Percentiles rank a stretch among this genome's conserved stretches.
Evolutionary conservation across 1,140 invertebrate genomes (phyloP).

Genomic region (Aphaenogaster rudis): DNA sequence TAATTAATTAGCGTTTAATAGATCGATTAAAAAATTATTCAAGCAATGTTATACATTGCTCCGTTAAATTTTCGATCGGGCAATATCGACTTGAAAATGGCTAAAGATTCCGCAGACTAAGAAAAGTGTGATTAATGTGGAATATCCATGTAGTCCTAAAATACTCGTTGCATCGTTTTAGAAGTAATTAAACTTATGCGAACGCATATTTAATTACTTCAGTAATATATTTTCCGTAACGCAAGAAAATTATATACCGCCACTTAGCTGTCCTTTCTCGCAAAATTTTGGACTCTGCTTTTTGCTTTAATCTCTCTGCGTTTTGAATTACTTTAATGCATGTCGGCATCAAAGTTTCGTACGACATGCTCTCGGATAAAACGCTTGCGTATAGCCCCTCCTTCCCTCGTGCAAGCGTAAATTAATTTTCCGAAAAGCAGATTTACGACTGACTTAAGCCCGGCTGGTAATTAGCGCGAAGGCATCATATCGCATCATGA

Average conservation of each 20-base stretch:
- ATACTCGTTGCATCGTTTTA: background rate
- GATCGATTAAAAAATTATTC: background rate
- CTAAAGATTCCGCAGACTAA: background rate
- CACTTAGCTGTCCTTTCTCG: background rate
- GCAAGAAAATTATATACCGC: background rate
- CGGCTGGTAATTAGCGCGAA: conserved; percentile 49
- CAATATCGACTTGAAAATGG: background rate
- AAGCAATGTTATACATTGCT: background rate
- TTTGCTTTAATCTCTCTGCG: background rate
- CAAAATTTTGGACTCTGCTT: background rate
- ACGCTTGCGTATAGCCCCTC: background rate
- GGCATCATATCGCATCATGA: conserved; percentile 6
- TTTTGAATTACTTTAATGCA: conserved; percentile 4
- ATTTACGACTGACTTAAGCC: conserved; percentile 64
- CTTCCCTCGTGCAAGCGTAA: background rate
- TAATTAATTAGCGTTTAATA: conserved; percentile 38
- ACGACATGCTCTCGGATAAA: background rate
- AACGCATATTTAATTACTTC: background rate
- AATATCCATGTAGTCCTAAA: background rate
- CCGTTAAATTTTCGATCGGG: background rate
- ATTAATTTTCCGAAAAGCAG: conserved; percentile 62
- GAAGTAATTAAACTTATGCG: background rate
- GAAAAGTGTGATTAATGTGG: background rate
- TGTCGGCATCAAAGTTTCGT: conserved; percentile 43
- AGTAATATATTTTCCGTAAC: background rate